These are phyloP conservation scores for Silurus glanis DNA, from an alignment of 2,113 vertebrate species.

Conservation along the genomic window DNA sequence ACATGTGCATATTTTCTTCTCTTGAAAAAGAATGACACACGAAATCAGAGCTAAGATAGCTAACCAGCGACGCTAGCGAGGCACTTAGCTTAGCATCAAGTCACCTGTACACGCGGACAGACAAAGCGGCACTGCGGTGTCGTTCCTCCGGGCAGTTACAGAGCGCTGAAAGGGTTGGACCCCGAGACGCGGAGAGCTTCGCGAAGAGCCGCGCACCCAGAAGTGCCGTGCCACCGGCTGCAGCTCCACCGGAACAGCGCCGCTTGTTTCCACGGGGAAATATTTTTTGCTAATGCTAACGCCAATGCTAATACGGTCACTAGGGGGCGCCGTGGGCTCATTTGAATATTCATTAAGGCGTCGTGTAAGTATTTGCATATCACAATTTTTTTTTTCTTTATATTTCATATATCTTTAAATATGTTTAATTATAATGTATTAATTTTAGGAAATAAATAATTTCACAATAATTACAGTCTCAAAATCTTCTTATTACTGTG, in stretches of 20 bases:
- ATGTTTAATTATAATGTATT: no score
- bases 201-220: constrained; percentile 59
- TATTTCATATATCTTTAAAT: no score
- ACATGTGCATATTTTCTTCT: no score
- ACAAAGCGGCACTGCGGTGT: background rate
- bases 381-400: background rate
- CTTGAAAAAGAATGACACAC: no score
- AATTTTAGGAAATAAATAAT: no score
- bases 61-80: background rate
- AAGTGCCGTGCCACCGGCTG: constrained; percentile 73
- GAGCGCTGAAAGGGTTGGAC: background rate
- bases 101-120: constrained; percentile 38
- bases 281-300: background rate
- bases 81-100: background rate
- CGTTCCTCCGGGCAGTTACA: background rate
- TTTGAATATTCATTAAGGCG: background rate
- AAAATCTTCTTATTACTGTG: background rate
- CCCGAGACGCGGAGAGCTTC: background rate
- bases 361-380: background rate
- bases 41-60: background rate
- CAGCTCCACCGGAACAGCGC: constrained; percentile 46
- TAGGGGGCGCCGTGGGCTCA: background rate
- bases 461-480: no score
- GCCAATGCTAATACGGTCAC: background rate
- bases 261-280: background rate